phyloP scores from a whole-genome alignment of 1,140 invertebrate genomes.

The Drosophila parabipectinata region DNA sequence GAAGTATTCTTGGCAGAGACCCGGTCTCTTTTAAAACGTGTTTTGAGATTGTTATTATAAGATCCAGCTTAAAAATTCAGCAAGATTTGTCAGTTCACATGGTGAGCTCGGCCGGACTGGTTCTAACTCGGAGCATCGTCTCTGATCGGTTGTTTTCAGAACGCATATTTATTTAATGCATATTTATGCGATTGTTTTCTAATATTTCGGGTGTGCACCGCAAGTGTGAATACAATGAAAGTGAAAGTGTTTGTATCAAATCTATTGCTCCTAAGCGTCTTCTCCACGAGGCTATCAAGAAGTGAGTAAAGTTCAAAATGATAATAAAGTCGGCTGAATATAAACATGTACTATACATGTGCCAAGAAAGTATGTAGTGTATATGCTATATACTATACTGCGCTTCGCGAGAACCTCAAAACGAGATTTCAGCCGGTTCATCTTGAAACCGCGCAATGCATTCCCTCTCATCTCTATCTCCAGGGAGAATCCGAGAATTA shows the following conservation, averaged over 20 bases:
- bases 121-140: constrained; percentile 18
- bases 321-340: constrained; percentile 45
- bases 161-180: constrained; percentile 11
- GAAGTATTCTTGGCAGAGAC: no score
- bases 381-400: constrained; percentile 3
- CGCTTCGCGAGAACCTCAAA: constrained; percentile 34
- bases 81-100: constrained; percentile 35
- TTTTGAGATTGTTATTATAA: constrained; percentile 27
- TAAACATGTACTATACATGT: constrained; percentile 21
- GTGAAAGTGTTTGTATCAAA: constrained; percentile 12
- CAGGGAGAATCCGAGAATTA: neutral
- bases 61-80: constrained; percentile 1
- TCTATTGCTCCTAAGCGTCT: constrained; percentile 16
- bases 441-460: constrained; percentile 31
- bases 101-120: constrained; percentile 34
- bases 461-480: constrained; percentile 31
- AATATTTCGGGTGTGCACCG: constrained; percentile 12
- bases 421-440: constrained; percentile 62
- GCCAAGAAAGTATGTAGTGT: constrained; percentile 12
- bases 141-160: constrained; percentile 7
- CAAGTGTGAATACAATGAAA: constrained; percentile 13
- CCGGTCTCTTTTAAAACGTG: constrained; percentile 30
- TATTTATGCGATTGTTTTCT: constrained; percentile 9
- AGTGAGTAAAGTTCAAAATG: constrained; percentile 66
- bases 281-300: constrained; percentile 28